Evolutionary conservation across 2,888 invertebrate genomes (phyloP).

Genomic region (Diarsia rubi): DNA sequence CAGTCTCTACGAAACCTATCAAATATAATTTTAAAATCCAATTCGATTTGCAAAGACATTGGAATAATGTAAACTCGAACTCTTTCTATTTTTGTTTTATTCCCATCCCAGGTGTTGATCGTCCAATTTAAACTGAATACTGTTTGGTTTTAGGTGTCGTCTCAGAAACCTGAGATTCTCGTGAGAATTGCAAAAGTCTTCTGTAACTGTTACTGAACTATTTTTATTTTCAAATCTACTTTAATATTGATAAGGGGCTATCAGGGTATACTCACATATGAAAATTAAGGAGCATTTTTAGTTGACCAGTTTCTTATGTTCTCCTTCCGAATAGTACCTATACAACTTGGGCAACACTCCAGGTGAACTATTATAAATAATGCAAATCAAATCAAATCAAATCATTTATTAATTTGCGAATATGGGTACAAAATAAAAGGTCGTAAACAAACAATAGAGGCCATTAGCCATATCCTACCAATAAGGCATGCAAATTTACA

Average conservation of each 20-base stretch:
- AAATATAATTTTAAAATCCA: constrained; percentile 21
- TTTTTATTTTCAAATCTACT: neutral
- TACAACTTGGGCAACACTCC: neutral
- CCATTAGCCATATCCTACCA: no score
- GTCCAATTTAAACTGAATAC: constrained; percentile 24
- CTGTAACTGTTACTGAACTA: neutral
- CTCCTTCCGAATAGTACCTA: neutral
- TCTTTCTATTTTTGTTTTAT: constrained; percentile 17
- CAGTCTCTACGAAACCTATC: neutral
- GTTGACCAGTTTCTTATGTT: neutral
- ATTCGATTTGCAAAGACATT: constrained; percentile 14
- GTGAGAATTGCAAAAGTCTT: constrained; percentile 6
- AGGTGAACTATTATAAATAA: neutral
- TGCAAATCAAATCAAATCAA: no score
- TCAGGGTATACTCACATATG: neutral
- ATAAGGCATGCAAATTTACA: no score
- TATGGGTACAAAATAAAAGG: no score
- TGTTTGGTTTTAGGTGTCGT: constrained; percentile 22
- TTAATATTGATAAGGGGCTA: neutral
- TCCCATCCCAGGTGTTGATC: constrained; percentile 41
- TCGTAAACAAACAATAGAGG: no score
- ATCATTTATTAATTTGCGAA: no score
- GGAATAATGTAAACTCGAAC: constrained; percentile 11
- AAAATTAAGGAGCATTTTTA: neutral
- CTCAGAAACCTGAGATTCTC: constrained; percentile 15